A percentile compares a stretch with the other conserved stretches of the same genome.
These are phyloP conservation scores for Globicephala melas DNA, from an alignment of 2,113 vertebrate species.

Conservation along the genomic window DNA sequence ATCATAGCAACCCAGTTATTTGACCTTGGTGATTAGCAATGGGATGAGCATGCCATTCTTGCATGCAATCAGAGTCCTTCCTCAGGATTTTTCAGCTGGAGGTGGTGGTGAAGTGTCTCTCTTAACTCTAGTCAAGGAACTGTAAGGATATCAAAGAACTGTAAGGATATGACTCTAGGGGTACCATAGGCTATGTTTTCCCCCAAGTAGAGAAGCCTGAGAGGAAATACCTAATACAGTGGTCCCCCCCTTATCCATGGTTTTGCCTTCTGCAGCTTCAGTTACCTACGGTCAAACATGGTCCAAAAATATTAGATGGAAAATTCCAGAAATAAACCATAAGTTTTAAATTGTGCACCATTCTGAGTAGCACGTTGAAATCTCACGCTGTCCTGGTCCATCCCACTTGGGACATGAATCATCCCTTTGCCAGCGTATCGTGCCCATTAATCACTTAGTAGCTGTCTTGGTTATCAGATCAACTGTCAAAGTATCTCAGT, in stretches of 20 bases:
- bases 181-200: background rate
- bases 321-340: background rate
- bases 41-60: background rate
- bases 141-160: background rate
- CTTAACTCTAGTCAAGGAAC: background rate
- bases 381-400: background rate
- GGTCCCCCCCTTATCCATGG: background rate
- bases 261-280: background rate
- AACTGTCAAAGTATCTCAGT: background rate
- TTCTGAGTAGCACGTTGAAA: background rate
- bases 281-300: background rate
- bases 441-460: background rate
- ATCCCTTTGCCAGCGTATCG: background rate
- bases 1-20: background rate
- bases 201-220: background rate
- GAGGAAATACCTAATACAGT: background rate
- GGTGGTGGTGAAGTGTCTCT: background rate
- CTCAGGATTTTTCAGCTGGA: background rate
- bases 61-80: background rate
- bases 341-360: background rate
- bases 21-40: background rate
- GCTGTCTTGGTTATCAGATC: background rate
- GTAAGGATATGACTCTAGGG: background rate
- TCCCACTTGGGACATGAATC: background rate
- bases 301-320: background rate